These are phyloP conservation scores for Maccullochella peelii DNA, from an alignment of 2,113 vertebrate species.

Conservation along the genomic window DNA sequence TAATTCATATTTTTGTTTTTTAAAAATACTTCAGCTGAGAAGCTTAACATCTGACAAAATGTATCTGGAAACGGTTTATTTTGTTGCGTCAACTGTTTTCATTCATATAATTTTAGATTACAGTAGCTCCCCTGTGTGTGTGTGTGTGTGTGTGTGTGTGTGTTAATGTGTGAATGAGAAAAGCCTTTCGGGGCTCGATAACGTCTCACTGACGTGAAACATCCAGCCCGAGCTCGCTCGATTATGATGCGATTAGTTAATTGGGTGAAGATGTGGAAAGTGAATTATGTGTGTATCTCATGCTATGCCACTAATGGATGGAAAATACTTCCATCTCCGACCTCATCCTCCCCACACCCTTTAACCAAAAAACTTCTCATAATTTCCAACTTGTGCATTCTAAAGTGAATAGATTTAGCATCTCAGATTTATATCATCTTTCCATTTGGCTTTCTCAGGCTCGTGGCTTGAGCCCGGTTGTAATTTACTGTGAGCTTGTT, in stretches of 20 bases:
- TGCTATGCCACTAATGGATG: slow-evolving; percentile 79
- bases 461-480: slow-evolving; percentile 34
- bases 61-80: slow-evolving; percentile 11
- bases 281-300: slow-evolving; percentile 77
- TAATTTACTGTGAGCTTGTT: slow-evolving; percentile 73
- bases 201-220: slow-evolving; percentile 62
- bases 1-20: slow-evolving; percentile 6
- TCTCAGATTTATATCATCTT: slow-evolving; percentile 81
- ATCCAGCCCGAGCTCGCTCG: slow-evolving; percentile 52
- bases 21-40: slow-evolving; percentile 2
- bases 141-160: not conserved
- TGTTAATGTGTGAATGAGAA: not conserved
- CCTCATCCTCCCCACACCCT: slow-evolving; percentile 74
- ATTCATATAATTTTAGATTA: not conserved
- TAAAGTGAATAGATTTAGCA: slow-evolving; percentile 74
- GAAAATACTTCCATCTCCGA: slow-evolving; percentile 77
- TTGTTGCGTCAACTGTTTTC: slow-evolving; percentile 47
- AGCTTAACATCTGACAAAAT: not conserved
- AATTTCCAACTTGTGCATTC: slow-evolving; percentile 72
- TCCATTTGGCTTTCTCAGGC: slow-evolving; percentile 73
- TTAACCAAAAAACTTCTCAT: slow-evolving; percentile 69
- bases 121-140: not conserved
- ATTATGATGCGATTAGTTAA: slow-evolving; percentile 81
- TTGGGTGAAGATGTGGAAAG: slow-evolving; percentile 81
- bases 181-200: slow-evolving; percentile 19